A percentile compares a stretch with the other conserved stretches of the same genome.
Evolutionary conservation across 2,888 invertebrate genomes (phyloP).

Genomic region (Nemotelus pantherinus): DNA sequence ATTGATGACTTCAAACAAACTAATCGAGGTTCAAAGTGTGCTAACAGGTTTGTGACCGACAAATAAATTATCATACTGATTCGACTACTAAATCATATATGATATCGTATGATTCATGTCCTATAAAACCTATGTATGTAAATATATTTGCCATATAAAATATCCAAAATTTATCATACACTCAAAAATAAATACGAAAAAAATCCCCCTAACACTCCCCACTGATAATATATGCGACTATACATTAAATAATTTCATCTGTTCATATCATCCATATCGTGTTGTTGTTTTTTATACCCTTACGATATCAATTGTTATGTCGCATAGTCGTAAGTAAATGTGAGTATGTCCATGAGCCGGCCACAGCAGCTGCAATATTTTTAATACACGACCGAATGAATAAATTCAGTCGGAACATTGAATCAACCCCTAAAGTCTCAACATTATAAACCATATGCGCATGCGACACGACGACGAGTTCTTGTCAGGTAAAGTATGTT

Average conservation of each 20-base stretch:
- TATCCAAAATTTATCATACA: no score
- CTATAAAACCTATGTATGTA: no score
- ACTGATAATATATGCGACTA: not conserved
- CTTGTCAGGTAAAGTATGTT: slow-evolving; percentile 9
- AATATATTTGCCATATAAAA: no score
- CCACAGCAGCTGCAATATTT: slow-evolving; percentile 28
- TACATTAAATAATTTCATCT: not conserved
- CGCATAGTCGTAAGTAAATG: not conserved
- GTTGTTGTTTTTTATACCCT: not conserved
- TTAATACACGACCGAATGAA: not conserved
- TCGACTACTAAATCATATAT: no score
- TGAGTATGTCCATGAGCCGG: not conserved
- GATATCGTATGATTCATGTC: no score
- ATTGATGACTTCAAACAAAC: no score
- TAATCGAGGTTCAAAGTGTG: no score
- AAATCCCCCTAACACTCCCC: no score
- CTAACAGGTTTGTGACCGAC: no score
- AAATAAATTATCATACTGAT: no score
- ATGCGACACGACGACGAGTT: slow-evolving; percentile 20
- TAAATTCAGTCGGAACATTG: slow-evolving; percentile 12
- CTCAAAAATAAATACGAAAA: no score
- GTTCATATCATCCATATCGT: not conserved
- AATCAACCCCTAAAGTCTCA: slow-evolving; percentile 33
- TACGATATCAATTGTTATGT: slow-evolving; percentile 26
- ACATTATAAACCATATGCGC: slow-evolving; percentile 33